Base-by-base conservation (phyloP, 2,888 invertebrate genomes). In the Osedax fenrisi region DNA sequence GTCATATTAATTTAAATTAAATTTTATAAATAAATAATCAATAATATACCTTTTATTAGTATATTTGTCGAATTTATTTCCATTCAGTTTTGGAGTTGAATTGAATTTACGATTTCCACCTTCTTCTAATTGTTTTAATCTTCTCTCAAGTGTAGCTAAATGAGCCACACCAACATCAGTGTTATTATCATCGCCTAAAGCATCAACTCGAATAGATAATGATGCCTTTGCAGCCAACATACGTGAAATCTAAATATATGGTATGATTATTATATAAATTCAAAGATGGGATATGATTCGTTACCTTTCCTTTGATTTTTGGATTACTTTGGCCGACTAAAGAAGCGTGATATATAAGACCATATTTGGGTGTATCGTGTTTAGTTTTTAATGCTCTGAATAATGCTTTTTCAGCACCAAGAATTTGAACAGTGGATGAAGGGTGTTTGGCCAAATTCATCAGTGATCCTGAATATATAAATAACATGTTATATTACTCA, bases 341-440 rank as follows among this genome's bases (percentile, higher is more conserved):
- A 81, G 92, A 91, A 0, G 97, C 91, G 83, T 99, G 97, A 84
- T 96, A 99, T 78, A 99, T 94, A 62, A 99, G 87, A 86, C 98
- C 98, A 84, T 98, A 99, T 82, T 98, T 98, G 0, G 98, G 98
- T 0, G 98, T 98, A 82, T 97, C 94, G 82, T 94, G 92, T 82
- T 94, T 94, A 0, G 95, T 92, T 85, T 98, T 98, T 22, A 98
- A 86, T 0, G 98, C 97, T 78, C 97, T 88, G 86, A 98, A 98
- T 13, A 98, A 86, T 0, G 97, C 97, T 83, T 98, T 98, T 83
- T 98, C 98, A 0, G 98, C 97, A 77, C 97, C 98, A 75, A 97
- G 89, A 80, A 98, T 96, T 86, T 98, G 97, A 3, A 98, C 88
- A 0, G 97, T 98, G 0, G 97, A 98, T 0, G 97, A 94, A 0